These are phyloP conservation scores for Bolborhynchus lineola DNA, from an alignment of 2,113 vertebrate genomes.

Conservation along the genomic window DNA sequence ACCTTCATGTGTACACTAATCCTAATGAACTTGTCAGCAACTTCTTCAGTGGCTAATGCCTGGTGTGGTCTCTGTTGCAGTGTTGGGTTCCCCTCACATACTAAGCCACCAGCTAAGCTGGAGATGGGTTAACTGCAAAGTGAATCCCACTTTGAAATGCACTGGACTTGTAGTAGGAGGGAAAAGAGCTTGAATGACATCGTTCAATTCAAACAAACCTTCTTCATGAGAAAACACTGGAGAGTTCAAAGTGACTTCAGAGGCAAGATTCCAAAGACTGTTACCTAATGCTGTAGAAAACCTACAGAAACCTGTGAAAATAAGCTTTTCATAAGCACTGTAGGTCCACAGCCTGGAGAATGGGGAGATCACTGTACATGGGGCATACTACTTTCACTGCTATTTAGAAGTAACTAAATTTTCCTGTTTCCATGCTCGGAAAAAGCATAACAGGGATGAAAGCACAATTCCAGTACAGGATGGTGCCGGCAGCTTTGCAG, in stretches of 20 bases:
- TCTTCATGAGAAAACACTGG: neutral
- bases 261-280: neutral
- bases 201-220: neutral
- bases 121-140: neutral
- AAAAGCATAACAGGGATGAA: neutral
- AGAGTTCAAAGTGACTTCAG: neutral
- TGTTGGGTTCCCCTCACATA: neutral
- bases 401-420: neutral
- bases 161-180: neutral
- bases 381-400: neutral
- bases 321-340: neutral
- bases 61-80: neutral
- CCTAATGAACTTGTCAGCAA: neutral
- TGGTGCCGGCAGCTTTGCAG: neutral
- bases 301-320: neutral
- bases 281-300: neutral
- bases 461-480: neutral
- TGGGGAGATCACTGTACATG: neutral
- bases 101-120: neutral
- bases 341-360: neutral
- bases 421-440: neutral
- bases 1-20: neutral
- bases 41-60: neutral
- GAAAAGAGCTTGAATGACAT: rapidly evolving
- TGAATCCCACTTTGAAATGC: neutral